phyloP scores from a whole-genome alignment of 2,888 invertebrate species.

The Lingula anatina region DNA sequence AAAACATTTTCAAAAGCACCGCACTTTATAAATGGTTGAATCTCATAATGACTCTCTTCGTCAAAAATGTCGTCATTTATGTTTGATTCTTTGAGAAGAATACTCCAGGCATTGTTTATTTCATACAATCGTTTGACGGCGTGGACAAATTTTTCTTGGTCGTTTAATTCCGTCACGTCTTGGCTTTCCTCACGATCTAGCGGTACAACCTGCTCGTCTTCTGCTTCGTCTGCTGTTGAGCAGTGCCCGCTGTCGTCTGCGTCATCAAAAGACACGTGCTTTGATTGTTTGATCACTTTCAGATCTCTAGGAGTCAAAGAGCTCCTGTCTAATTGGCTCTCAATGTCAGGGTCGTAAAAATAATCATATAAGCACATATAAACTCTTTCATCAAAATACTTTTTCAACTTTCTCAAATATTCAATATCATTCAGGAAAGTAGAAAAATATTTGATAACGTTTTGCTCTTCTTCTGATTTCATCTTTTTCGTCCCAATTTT shows the following conservation, averaged over 20 bases:
- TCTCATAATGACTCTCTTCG: constrained; percentile 34
- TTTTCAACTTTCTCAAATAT: constrained; percentile 29
- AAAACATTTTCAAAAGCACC: constrained; percentile 28
- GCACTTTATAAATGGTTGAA: constrained; percentile 25
- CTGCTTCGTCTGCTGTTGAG: constrained; percentile 12
- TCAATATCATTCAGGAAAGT: constrained; percentile 29
- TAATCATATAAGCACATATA: constrained; percentile 26
- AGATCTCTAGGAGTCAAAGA: too few relatives aligned
- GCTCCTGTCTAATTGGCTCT: too few relatives aligned
- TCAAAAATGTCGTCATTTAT: constrained; percentile 29
- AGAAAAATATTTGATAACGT: constrained; percentile 24
- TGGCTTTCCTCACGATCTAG: neutral
- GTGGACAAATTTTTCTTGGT: constrained; percentile 14
- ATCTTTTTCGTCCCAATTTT: constrained; percentile 1
- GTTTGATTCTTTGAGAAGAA: constrained; percentile 24
- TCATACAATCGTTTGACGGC: constrained; percentile 25
- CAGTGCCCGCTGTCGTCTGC: constrained; percentile 17
- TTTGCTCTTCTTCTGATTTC: constrained; percentile 15
- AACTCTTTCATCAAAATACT: constrained; percentile 36
- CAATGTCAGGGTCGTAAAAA: constrained; percentile 35
- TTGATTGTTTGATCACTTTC: too few relatives aligned
- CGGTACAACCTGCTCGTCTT: constrained; percentile 1
- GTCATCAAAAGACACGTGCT: constrained; percentile 7
- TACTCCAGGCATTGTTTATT: constrained; percentile 30
- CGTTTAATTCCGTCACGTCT: neutral